Conservation (phyloP, 2,113 vertebrate genomes). For the Synchiropus splendidus region DNA sequence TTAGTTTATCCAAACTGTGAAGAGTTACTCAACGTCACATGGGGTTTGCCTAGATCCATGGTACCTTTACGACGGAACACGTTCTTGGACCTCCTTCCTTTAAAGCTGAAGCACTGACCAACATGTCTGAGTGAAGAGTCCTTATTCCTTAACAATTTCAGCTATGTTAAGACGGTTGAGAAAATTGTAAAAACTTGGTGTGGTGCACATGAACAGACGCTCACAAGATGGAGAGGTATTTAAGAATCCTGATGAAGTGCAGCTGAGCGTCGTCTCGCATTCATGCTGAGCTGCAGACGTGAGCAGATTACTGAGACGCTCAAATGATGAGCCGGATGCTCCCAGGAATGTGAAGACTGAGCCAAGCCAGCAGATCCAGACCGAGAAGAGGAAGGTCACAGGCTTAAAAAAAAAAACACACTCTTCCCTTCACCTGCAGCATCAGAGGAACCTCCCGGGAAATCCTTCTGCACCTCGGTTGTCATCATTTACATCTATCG, state of each 20-base stretch:
- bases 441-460: background rate
- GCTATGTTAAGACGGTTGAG: no score
- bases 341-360: conserved; percentile 31
- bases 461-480: no score
- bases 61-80: no score
- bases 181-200: no score
- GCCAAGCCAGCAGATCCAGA: conserved; percentile 24
- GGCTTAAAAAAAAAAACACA: conserved; percentile 1
- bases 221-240: conserved; percentile 4
- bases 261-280: conserved; percentile 21
- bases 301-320: conserved; percentile 34
- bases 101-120: no score
- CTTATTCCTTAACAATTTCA: no score
- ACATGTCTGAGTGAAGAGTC: no score
- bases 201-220: background rate
- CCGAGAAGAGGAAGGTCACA: conserved; percentile 7
- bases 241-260: conserved; percentile 15
- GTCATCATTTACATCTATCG: no score
- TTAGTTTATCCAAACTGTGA: no score
- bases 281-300: conserved; percentile 39
- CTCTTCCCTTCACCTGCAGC: conserved; percentile 4
- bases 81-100: no score
- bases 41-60: no score
- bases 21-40: no score
- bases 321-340: conserved; percentile 39